A percentile compares a stretch with the other conserved stretches of the same genome.
phyloP scores from a whole-genome alignment of 2,888 invertebrate species.

The Cryptocephalus moraei region DNA sequence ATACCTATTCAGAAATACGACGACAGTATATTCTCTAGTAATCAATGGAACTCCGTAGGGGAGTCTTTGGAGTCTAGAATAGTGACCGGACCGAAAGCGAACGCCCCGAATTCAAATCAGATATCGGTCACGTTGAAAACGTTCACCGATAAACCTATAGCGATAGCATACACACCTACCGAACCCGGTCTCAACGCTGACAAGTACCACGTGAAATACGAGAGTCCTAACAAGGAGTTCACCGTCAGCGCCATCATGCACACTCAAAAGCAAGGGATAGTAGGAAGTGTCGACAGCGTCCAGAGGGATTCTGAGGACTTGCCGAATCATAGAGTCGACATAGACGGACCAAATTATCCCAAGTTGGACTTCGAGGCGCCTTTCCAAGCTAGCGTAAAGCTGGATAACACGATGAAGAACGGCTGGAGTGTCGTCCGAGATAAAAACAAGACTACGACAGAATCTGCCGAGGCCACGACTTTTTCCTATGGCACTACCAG shows the following conservation, averaged over 20 bases:
- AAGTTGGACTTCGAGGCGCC: conserved; percentile 56
- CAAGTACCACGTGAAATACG: conserved; percentile 40
- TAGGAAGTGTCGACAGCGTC: conserved; percentile 4
- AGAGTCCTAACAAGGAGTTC: conserved; percentile 33
- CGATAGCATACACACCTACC: conserved; percentile 56
- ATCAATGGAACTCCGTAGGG: conserved; percentile 36
- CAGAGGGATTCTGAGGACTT: conserved; percentile 2
- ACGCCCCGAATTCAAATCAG: conserved; percentile 14
- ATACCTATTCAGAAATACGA: conserved; percentile 22
- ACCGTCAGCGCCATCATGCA: conserved; percentile 38
- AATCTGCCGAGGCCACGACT: conserved; percentile 24
- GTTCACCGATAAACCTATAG: conserved; percentile 49
- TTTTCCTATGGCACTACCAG: conserved; percentile 34
- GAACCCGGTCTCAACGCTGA: conserved; percentile 28
- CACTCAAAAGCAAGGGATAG: conserved; percentile 16
- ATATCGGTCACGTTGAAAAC: conserved; percentile 36
- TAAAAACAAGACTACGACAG: conserved; percentile 24
- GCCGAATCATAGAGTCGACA: conserved; percentile 15
- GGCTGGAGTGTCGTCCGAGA: conserved; percentile 52
- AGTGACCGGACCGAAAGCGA: conserved; percentile 28
- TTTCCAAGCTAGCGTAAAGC: conserved; percentile 55
- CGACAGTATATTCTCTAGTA: conserved; percentile 21
- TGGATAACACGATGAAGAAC: conserved; percentile 46
- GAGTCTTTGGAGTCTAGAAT: conserved; percentile 38
- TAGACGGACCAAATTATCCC: conserved; percentile 11